Evolutionary conservation across 2,797 vertebrate species (phyloP).

Genomic region (Hylomyscus alleni): DNA sequence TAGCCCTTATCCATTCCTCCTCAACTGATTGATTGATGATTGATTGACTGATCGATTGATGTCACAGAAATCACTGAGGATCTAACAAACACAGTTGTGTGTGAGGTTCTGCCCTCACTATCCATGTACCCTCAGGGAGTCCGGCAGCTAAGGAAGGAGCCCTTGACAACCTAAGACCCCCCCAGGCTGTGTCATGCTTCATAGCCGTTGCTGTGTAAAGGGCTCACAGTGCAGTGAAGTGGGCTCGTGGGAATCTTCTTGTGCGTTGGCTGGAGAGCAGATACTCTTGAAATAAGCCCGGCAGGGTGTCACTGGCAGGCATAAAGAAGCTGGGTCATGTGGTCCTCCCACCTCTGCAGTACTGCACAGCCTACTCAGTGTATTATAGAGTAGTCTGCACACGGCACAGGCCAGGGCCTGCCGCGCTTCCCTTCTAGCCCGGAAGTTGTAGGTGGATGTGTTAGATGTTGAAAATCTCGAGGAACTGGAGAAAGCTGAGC

Average conservation of each 20-base stretch:
- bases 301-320: background rate
- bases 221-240: background rate
- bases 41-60: background rate
- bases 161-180: background rate
- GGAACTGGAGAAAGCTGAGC: background rate
- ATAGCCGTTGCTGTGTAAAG: background rate
- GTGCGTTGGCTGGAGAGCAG: background rate
- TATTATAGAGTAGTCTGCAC: background rate
- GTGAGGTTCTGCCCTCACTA: fast-evolving
- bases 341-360: fast-evolving
- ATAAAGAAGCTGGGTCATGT: background rate
- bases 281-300: background rate
- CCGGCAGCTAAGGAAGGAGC: no score
- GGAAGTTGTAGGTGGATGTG: background rate
- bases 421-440: background rate
- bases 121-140: fast-evolving
- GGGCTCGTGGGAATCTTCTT: background rate
- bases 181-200: background rate
- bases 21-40: background rate
- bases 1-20: background rate
- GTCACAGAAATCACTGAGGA: background rate
- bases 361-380: background rate
- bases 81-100: background rate
- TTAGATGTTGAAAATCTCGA: background rate
- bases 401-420: fast-evolving